Conservation (phyloP, 2,888 invertebrate genomes). For the Criorhina ranunculi region DNA sequence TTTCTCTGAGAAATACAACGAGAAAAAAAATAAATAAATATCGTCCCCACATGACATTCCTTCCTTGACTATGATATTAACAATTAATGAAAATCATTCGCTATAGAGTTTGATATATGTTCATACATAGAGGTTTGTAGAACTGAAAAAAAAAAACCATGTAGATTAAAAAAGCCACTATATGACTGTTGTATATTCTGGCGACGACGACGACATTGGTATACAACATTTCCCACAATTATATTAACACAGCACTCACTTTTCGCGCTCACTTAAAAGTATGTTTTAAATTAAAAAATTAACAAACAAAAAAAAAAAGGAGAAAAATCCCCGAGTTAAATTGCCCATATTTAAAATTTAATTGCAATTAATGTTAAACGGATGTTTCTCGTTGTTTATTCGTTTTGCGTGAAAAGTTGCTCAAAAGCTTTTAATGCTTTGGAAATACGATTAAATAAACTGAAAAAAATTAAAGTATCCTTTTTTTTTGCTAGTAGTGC, state of each 20-base stretch:
- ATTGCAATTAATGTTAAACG: constrained; percentile 69
- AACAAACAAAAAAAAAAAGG: constrained; percentile 12
- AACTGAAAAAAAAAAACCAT: constrained; percentile 12
- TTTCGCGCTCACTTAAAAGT: constrained; percentile 49
- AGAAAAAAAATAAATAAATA: constrained; percentile 1
- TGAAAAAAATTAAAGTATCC: constrained; percentile 13
- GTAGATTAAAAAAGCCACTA: background rate
- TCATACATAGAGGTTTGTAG: constrained; percentile 4
- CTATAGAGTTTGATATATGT: constrained; percentile 28
- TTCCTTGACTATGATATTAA: constrained; percentile 38
- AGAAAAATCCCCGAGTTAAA: constrained; percentile 60
- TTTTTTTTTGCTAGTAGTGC: constrained; percentile 10
- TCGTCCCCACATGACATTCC: constrained; percentile 13
- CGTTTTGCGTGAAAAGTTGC: constrained; percentile 38
- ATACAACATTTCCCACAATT: constrained; percentile 26
- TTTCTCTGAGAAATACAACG: constrained; percentile 4
- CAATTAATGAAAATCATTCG: constrained; percentile 60
- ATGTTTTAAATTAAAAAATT: constrained; percentile 39
- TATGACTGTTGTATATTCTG: constrained; percentile 6
- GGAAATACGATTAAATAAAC: constrained; percentile 46
- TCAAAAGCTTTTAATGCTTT: constrained; percentile 22
- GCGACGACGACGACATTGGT: background rate
- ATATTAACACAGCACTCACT: constrained; percentile 42
- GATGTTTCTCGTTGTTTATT: constrained; percentile 58
- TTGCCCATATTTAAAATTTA: constrained; percentile 69